Evolutionary conservation across 2,888 invertebrate species (phyloP).

Genomic region (Eugnorisma glareosa): DNA sequence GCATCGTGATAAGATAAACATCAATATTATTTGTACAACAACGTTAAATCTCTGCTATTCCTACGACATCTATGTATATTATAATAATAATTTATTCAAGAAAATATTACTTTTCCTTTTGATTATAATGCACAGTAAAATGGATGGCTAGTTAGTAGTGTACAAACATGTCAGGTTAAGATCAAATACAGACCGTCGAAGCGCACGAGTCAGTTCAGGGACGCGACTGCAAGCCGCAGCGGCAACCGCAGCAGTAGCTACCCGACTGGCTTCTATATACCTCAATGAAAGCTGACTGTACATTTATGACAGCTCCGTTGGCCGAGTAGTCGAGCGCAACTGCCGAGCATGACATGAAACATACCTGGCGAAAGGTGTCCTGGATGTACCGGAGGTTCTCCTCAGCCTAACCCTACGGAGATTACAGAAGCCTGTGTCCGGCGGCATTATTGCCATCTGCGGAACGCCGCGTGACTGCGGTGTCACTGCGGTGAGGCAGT

Average conservation of each 20-base stretch:
- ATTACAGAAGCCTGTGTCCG: neutral
- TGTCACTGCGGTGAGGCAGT: neutral
- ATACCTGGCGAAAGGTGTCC: neutral
- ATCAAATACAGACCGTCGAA: constrained; percentile 15
- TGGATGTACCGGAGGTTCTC: no score
- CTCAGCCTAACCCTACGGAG: neutral
- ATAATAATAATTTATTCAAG: constrained; percentile 23
- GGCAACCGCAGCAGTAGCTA: neutral
- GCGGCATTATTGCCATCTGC: neutral
- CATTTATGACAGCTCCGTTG: neutral
- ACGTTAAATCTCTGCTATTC: constrained; percentile 49
- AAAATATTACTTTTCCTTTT: constrained; percentile 17
- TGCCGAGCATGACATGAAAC: neutral
- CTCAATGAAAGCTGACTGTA: no score
- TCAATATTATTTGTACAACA: constrained; percentile 48
- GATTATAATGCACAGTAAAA: constrained; percentile 5
- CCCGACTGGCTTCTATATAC: neutral
- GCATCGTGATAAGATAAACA: constrained; percentile 45
- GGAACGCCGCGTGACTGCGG: neutral
- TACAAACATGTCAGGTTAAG: neutral
- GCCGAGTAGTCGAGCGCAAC: neutral
- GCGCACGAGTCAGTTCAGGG: neutral
- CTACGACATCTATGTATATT: constrained; percentile 44
- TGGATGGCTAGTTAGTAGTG: neutral
- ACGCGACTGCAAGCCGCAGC: neutral